Evolutionary conservation across 2,888 invertebrate species (phyloP), one percentile per base, ranked within the genome.

Genomic region (Strigamia maritima): DNA sequence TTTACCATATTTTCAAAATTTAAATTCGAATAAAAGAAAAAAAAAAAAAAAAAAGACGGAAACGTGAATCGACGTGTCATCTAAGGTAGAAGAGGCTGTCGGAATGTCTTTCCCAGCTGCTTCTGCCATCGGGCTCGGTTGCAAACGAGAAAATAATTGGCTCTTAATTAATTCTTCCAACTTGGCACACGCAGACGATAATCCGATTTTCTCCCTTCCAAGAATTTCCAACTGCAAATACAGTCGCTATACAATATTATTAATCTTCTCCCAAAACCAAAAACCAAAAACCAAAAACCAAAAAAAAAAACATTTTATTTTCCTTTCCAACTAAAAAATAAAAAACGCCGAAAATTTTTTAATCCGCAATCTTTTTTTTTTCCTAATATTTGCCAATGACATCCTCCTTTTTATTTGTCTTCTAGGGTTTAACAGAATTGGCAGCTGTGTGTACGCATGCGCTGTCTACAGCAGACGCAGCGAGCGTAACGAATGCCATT

Each of bases 91-190:
- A 24, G 24, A 65, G 60, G 44, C 3, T 65, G 60, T 12, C 24
- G 60, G 60, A 65, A 65, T 24, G 60, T 65, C 60, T 65, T 65
- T 65, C 7, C 60, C 60, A 65, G 60, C 60, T 65, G 60, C 60
- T 65, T 65, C 60, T 65, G 60, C 60, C 60, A 65, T 24, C 60
- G 60, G 60, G 60, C 60, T 65, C 60, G 60, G 60, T 65, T 65
- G 60, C 60, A 65, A 65, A 65, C 60, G 60, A 65, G 60, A 65
- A 65, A 65, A 65, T 65, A 65, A 65, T 65, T 65, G 60, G 60
- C 60, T 65, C 60, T 65, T 65, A 65, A 65, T 65, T 65, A 65
- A 65, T 65, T 65, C 60, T 22, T 65, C 60, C 60, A 24, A 65
- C 60, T 65, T 19, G 60, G 60, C 60, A 65, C 60, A 65, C 60